Percentiles rank a stretch among this genome's conserved stretches.
phyloP scores from a whole-genome alignment of 1,140 invertebrate species.

The Heterodera schachtii region DNA sequence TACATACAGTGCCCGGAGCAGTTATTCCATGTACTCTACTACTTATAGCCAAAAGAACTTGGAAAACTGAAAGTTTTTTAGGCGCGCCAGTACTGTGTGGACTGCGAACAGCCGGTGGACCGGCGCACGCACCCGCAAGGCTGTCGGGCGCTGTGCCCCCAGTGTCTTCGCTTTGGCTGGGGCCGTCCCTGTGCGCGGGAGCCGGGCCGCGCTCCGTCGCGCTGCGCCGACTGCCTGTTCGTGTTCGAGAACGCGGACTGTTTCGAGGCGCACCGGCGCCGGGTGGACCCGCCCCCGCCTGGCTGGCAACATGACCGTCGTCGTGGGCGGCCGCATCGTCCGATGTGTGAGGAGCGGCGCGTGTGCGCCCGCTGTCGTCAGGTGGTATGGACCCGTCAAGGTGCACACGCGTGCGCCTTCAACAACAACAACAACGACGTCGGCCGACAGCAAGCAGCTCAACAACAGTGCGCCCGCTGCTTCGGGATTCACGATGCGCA shows the following conservation, averaged over 20 bases:
- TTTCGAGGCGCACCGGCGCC: slow-evolving; percentile 5
- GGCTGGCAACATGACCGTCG: background rate
- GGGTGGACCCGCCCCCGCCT: background rate
- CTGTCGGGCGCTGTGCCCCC: background rate
- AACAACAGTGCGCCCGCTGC: background rate
- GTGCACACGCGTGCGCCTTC: background rate
- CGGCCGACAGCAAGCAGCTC: background rate
- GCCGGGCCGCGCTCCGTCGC: too few relatives aligned
- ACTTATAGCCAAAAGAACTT: background rate
- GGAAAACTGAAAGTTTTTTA: background rate
- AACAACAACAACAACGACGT: background rate
- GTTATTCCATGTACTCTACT: background rate
- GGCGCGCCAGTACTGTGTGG: background rate
- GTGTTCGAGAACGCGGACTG: background rate
- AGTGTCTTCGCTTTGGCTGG: background rate
- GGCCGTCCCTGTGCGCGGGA: background rate
- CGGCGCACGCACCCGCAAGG: background rate
- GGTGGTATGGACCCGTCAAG: background rate
- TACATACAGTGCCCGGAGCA: background rate
- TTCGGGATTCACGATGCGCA: background rate
- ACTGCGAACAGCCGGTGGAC: background rate
- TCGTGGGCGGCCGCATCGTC: background rate
- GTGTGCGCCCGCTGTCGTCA: background rate
- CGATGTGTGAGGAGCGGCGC: slow-evolving; percentile 6
- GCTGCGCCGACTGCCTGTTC: background rate